Base-by-base conservation (phyloP, 1,140 invertebrate species). In the Wiebesia pumilae region DNA sequence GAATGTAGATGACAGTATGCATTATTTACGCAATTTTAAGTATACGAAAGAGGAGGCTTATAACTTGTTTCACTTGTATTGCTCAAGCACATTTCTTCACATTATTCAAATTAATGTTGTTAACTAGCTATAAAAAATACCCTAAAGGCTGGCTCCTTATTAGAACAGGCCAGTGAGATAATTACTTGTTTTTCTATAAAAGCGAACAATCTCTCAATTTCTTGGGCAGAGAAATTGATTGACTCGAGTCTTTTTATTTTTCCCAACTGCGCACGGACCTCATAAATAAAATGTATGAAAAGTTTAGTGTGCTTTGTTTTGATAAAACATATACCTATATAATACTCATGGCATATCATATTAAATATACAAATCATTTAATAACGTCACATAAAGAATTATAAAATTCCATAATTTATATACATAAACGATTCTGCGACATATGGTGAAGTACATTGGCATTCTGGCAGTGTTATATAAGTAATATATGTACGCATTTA, bases 141-240 rank as follows among this genome's bases (percentile, higher is more conserved):
- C 27, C 24, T 65, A 27, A 65, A 65, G 40, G 65, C 24, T 35
- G n/a, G 21, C 58, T 78, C 51, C 65, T 81, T 81, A 75, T 43
- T 85, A 67, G 84, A 85, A 33, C 67, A 33, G 78, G 79, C 75
- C n/a, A 79, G 75, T 85, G 40, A 62, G 40, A 79, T 75, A 69
- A 40, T 85, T n/a, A 69, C 0, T n/a, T 3, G n/a, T 86, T 81
- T 86, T 69, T 86, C 84, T 81, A 58, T 1, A n/a, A 12, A 43
- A n/a, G 33, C 16, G 2, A 75, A 58, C 58, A 47, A 58, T 40
- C 65, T 19, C 12, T 67, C 27, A 33, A n/a, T 38, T 75, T 21
- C 71, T 35, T 9, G 3, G 9, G 35, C 19, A 4, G 73, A 84
- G 79, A 86, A 73, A 86, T 67, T 81, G 79, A 81, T 77, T 58